Base-by-base conservation (phyloP, 1,140 invertebrate species). In the Drosophila nigromelanica region DNA sequence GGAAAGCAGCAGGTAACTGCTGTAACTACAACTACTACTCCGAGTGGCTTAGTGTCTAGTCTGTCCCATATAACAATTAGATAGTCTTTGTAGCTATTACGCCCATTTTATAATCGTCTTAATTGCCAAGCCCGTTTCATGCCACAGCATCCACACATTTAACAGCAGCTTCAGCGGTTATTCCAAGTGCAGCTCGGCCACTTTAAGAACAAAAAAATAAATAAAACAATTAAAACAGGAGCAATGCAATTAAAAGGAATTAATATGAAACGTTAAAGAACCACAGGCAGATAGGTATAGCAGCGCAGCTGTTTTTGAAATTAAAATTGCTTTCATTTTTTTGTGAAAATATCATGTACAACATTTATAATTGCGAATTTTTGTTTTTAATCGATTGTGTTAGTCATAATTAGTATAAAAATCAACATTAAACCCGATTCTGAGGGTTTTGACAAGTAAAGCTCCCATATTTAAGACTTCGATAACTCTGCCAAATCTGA, bases 81-180 rank as follows among this genome's bases (percentile, higher is more conserved):
- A 63, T 74, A 73, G 66, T 62, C 71, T 69, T 58, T 73, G 66
- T 55, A 63, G 72, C 72, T 74, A 74, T 74, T 74, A 78, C 51
- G 63, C 62, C 30, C 39, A 30, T 35, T 40, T 55, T 50, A 35
- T 35, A n/a, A 27, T 54, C 30, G 55, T 35, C 35, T n/a, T 45
- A 73, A 73, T 73, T 60, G 70, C 55, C 64, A 55, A 54, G 64
- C 30, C 42, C 45, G 35, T 35, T 33, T 67, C 43, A 21, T 39
- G 48, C 59, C 51, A 47, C 48, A 67, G 35, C 35, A 40, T 39
- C 15, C 45, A 54, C 62, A 60, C 52, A 47, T 48, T 70, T 62
- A 70, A 35, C 56, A 43, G 39, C 33, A 45, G 40, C 48, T 52
- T 48, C 8, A 37, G 42, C 50, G 24, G 27, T 40, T 68, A 60